Evolutionary conservation across 30 jellyfish, hydroid and myxozoan genomes (phyloP), one percentile per base, ranked within the genome.

Genomic region (Chrysaora quinquecirrha): DNA sequence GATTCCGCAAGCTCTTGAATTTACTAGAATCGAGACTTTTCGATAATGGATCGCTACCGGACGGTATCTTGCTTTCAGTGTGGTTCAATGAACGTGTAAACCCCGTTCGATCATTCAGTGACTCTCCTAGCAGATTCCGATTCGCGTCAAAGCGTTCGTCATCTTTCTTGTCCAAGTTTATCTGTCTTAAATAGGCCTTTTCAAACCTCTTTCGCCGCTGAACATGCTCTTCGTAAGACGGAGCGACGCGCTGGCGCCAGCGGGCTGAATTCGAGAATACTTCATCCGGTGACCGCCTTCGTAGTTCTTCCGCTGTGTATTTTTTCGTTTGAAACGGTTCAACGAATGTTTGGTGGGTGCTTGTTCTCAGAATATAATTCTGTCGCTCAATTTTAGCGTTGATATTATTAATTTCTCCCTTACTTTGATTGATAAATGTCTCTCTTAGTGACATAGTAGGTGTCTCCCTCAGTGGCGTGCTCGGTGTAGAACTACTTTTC

Each of bases 181-280:
- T 84, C 47, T 74, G 56, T 52, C 62, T 77, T 46, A 75, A 38
- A 47, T 85, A 76, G 24, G 96, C 85, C 18, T 68, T 32, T 33
- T 76, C 95, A 32, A 76, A 69, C 20, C 96, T 58, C 48, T 86
- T 96, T 22, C 96, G 87, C 72, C 96, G 69, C 49, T 86, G 97
- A 56, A 93, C 50, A 38, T 93, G 96, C 58, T 93, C 97, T 63
- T 93, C 97, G 63, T 93, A 93, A 29, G 95, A 27, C 7, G 98
- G 97, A 47, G 97, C 93, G 28, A 78, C 84, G 3, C 96, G 98
- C 16, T 87, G 97, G 11, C 95, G 96, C 47, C 89, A 90, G 29
- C 87, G 75, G 34, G 87, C 96, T 25, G 89, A 78, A 29, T 67
- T 35, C 9, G 89, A 56, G 65, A 87, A 70, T 0, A 69, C 58